phyloP scores from a whole-genome alignment of 2,113 vertebrate species.

The Indri indri region DNA sequence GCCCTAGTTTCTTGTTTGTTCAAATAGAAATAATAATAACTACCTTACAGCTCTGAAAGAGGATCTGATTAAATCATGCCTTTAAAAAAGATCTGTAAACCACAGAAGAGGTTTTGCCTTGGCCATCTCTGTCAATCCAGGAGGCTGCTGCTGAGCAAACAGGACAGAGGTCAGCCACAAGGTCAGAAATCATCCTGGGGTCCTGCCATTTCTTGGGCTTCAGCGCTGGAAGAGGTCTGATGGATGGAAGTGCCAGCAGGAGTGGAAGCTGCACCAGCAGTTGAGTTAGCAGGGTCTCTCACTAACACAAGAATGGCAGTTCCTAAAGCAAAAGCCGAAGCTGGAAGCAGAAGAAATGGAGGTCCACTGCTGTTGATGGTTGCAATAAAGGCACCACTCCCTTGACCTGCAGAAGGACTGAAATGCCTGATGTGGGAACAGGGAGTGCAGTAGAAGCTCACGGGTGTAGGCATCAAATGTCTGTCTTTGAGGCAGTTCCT shows the following conservation, averaged over 20 bases:
- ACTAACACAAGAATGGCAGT: not conserved
- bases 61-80: not conserved
- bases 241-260: not conserved
- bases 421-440: not conserved
- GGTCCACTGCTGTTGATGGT: not conserved
- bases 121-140: not conserved
- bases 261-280: not conserved
- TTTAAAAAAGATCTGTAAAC: not conserved
- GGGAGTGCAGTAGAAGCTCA: not conserved
- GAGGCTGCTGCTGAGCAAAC: not conserved
- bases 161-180: not conserved
- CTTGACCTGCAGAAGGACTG: not conserved
- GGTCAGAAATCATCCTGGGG: not conserved
- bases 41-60: not conserved
- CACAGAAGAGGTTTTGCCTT: not conserved
- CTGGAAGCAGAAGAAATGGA: not conserved
- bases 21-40: constrained; percentile 23
- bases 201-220: not conserved
- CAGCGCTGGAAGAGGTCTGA: not conserved
- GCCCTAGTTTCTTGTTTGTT: not conserved
- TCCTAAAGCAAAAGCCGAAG: not conserved
- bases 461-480: not conserved
- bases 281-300: not conserved
- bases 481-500: not conserved
- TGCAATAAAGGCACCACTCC: not conserved